phyloP scores from a whole-genome alignment of 1,140 invertebrate genomes.

The Trichomalopsis sarcophagae region DNA sequence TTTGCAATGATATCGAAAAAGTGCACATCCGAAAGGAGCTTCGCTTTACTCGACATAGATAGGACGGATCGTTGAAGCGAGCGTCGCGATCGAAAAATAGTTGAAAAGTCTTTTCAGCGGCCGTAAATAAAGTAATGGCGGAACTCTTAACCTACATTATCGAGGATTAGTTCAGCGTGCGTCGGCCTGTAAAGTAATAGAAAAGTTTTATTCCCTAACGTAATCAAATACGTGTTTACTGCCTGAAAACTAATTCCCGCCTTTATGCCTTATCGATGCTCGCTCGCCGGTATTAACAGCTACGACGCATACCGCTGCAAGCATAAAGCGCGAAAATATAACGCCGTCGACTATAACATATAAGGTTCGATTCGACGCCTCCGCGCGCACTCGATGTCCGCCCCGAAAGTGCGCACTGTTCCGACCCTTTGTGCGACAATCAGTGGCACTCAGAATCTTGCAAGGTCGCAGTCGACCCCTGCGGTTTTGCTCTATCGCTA shows the following conservation, averaged over 20 bases:
- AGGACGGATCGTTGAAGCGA: too few relatives aligned
- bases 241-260: background rate
- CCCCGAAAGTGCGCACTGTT: background rate
- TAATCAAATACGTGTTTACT: background rate
- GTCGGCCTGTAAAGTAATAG: background rate
- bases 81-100: too few relatives aligned
- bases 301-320: background rate
- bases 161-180: background rate
- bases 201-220: background rate
- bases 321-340: background rate
- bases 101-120: background rate
- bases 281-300: background rate
- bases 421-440: constrained; percentile 2
- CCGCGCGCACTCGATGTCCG: background rate
- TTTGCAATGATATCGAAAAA: too few relatives aligned
- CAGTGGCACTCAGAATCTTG: background rate
- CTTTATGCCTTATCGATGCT: background rate
- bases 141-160: background rate
- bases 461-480: background rate
- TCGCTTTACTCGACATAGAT: too few relatives aligned
- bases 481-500: background rate
- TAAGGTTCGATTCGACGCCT: background rate
- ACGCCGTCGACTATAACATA: background rate
- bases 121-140: background rate
- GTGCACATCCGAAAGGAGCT: too few relatives aligned